phyloP scores from a whole-genome alignment of 2,797 vertebrate species.

The Protosalanx chinensis region DNA sequence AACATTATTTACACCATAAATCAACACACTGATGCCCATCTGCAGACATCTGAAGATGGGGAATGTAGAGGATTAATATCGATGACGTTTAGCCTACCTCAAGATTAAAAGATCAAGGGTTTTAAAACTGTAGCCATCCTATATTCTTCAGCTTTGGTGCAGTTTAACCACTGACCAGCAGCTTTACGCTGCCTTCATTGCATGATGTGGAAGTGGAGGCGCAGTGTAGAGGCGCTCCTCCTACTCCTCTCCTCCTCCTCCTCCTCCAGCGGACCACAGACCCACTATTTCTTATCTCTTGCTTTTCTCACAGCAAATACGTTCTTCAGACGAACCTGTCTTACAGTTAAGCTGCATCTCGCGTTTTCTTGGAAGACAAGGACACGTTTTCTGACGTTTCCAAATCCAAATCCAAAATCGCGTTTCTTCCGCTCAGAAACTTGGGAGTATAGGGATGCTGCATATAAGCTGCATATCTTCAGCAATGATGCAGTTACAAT shows the following conservation, averaged over 20 bases:
- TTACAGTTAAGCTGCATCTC: conserved; percentile 10
- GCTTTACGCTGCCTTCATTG: neutral
- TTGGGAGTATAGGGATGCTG: conserved; percentile 62
- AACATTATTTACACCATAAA: too few species aligned
- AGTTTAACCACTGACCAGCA: neutral
- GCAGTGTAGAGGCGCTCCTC: conserved; percentile 66
- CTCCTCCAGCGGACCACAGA: conserved; percentile 59
- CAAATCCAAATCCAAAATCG: conserved; percentile 3
- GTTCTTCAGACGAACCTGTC: conserved; percentile 60
- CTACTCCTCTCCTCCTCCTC: conserved; percentile 72
- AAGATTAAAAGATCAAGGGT: too few species aligned
- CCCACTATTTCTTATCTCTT: conserved; percentile 67
- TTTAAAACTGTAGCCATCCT: too few species aligned
- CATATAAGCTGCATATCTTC: conserved; percentile 47
- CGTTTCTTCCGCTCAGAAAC: conserved; percentile 45
- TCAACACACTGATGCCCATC: too few species aligned
- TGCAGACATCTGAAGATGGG: too few species aligned
- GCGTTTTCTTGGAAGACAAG: conserved; percentile 7
- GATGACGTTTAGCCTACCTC: too few species aligned
- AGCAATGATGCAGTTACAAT: conserved; percentile 50
- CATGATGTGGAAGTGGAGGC: conserved; percentile 61
- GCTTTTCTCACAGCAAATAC: conserved; percentile 63
- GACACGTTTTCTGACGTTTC: conserved; percentile 15
- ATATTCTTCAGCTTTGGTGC: too few species aligned
- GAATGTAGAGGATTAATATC: too few species aligned